Percentiles rank a stretch among this genome's conserved stretches.
These are phyloP conservation scores for Manis javanica DNA, from an alignment of 2,797 vertebrate species.

Conservation along the genomic window DNA sequence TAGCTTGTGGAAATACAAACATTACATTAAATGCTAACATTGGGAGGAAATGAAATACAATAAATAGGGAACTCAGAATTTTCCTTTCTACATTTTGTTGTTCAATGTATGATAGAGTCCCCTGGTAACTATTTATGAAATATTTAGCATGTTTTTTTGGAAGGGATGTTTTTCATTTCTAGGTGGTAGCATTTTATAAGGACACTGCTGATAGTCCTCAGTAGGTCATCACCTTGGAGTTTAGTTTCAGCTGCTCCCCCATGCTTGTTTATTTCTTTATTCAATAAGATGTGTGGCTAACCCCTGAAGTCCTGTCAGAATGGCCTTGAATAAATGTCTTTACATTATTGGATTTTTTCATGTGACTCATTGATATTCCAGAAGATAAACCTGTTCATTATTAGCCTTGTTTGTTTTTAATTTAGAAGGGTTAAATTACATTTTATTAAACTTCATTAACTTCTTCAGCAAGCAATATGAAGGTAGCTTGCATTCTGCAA, in stretches of 20 bases:
- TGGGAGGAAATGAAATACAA: slow-evolving; percentile 58
- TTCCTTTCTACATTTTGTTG: slow-evolving; percentile 58
- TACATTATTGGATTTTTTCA: slow-evolving; percentile 57
- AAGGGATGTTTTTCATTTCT: slow-evolving; percentile 55
- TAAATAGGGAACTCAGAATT: slow-evolving; percentile 45
- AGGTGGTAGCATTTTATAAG: neutral
- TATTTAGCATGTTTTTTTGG: slow-evolving; percentile 60
- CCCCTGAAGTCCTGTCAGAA: neutral
- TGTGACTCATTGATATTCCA: slow-evolving; percentile 70
- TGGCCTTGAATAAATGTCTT: slow-evolving; percentile 53
- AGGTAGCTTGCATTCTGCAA: slow-evolving; percentile 2
- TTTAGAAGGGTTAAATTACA: slow-evolving; percentile 68
- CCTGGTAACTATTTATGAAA: slow-evolving; percentile 60
- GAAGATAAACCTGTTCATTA: slow-evolving; percentile 73
- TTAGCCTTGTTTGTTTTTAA: slow-evolving; percentile 78
- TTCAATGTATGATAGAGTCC: slow-evolving; percentile 16
- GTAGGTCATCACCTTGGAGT: slow-evolving; percentile 37
- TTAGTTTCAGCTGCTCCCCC: neutral
- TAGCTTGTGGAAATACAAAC: slow-evolving; percentile 45
- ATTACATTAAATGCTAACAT: slow-evolving; percentile 56
- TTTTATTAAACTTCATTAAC: slow-evolving; percentile 77
- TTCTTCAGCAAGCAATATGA: slow-evolving; percentile 55
- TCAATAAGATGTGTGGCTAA: slow-evolving; percentile 41
- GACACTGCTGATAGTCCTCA: neutral
- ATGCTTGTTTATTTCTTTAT: slow-evolving; percentile 34